These are phyloP conservation scores for Microhierax caerulescens DNA, from an alignment of 2,797 vertebrate genomes.

Conservation along the genomic window DNA sequence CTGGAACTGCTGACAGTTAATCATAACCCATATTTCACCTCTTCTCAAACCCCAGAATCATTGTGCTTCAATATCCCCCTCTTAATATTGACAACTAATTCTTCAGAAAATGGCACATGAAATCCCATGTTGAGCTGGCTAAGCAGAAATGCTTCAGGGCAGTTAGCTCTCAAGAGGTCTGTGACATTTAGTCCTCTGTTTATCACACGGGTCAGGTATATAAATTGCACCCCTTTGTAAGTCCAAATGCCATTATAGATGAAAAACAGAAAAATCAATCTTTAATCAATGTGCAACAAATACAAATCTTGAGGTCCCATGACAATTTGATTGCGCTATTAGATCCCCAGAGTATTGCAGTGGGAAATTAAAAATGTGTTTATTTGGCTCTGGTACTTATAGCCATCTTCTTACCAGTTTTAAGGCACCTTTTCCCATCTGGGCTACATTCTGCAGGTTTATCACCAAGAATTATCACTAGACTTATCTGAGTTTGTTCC, in stretches of 20 bases:
- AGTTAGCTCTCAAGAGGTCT: neutral
- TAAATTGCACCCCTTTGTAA: neutral
- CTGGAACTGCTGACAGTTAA: neutral
- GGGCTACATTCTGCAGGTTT: neutral
- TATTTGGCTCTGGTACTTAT: neutral
- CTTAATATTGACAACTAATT: neutral
- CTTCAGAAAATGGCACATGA: neutral
- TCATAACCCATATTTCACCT: neutral
- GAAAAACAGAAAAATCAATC: neutral
- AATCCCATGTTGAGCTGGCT: neutral
- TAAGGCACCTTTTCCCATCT: neutral
- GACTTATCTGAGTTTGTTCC: neutral
- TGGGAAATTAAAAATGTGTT: neutral
- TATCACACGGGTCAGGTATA: neutral
- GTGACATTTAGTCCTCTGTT: neutral
- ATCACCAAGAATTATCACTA: neutral
- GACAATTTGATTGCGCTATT: neutral
- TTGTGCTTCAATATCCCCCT: neutral
- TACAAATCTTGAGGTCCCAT: neutral
- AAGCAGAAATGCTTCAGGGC: neutral
- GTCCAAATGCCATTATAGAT: neutral
- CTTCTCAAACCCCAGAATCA: neutral
- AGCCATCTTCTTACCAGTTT: neutral
- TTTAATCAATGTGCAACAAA: neutral
- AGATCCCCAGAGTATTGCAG: neutral